phyloP scores from a whole-genome alignment of 2,113 vertebrate species.

The Ovibos moschatus region DNA sequence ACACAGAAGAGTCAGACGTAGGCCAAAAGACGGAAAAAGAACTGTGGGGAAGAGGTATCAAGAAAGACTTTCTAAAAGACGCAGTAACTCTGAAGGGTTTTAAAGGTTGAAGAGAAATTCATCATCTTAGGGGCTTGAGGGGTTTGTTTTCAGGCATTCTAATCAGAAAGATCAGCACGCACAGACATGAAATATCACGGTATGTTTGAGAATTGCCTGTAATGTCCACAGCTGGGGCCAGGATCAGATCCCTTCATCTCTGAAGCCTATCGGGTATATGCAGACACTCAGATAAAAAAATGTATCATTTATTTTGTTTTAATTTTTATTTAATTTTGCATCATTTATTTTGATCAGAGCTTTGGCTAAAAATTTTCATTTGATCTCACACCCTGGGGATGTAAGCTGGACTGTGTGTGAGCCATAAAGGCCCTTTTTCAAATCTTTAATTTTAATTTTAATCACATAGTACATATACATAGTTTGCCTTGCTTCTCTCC shows the following conservation, averaged over 20 bases:
- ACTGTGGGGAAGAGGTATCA: not conserved
- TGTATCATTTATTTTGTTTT: not conserved
- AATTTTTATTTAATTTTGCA: not conserved
- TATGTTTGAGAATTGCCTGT: not conserved
- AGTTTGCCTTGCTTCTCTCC: not conserved
- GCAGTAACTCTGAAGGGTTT: not conserved
- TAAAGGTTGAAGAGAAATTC: not conserved
- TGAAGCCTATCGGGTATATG: not conserved
- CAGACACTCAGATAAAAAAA: not conserved
- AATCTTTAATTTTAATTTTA: conserved; percentile 17
- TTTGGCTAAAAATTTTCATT: not conserved
- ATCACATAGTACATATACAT: not conserved
- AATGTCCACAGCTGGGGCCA: not conserved
- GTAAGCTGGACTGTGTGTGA: not conserved
- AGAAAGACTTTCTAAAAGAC: not conserved
- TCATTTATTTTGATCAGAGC: not conserved
- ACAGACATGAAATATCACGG: not conserved
- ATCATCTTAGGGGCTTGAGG: not conserved
- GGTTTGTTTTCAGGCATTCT: not conserved
- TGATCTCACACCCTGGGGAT: not conserved
- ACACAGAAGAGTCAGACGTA: not conserved
- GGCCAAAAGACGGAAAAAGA: not conserved
- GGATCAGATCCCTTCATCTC: not conserved
- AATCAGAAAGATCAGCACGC: not conserved
- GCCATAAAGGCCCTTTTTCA: not conserved